Evolutionary conservation across 2,113 vertebrate species (phyloP), one percentile per base, ranked within the genome.

Genomic region (Macaca fascicularis): DNA sequence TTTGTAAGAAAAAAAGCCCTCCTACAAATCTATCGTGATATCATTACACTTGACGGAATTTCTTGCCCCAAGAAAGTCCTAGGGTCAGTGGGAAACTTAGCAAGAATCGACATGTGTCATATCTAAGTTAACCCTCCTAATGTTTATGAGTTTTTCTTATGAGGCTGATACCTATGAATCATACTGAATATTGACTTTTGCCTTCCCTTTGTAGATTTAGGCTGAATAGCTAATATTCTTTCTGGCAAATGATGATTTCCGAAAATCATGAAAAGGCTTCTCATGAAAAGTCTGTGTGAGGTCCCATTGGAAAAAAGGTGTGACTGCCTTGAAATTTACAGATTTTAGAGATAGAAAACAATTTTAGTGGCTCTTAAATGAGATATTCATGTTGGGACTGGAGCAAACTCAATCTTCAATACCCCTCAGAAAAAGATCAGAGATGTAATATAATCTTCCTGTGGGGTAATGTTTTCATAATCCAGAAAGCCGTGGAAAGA

Each of bases 231-330:
- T 94, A 70, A 75, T 70, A 75, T 61, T 87, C 16, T 97, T 91
- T 96, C 88, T n/a, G 70, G 61, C 55, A 93, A 61, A 81, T 27
- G 6, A 55, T 55, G 19, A 25, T 93, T 97, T 97, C 48, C 59
- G 43, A 30, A 94, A 95, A 25, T 50, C 52, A 96, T 8, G 83
- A 45, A 96, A 64, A 75, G 8, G 0, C n/a, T 94, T 97, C 67
- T 74, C 76, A 55, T 72, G 50, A 89, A 76, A 97, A 75, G 55
- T 75, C 55, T 94, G 79, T 95, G 82, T 97, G 96, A 93, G 81
- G 75, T 97, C 70, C 30, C 70, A 76, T 38, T 35, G 40, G 72
- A 38, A 72, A 96, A 76, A 83, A 43, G n/a, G 50, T 80, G 17
- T 6, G 86, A 23, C 32, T 80, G 14, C 23, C 50, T 97, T 95